These are phyloP conservation scores for Ceyx cyanopectus DNA, from an alignment of 2,113 vertebrate species.

Conservation along the genomic window DNA sequence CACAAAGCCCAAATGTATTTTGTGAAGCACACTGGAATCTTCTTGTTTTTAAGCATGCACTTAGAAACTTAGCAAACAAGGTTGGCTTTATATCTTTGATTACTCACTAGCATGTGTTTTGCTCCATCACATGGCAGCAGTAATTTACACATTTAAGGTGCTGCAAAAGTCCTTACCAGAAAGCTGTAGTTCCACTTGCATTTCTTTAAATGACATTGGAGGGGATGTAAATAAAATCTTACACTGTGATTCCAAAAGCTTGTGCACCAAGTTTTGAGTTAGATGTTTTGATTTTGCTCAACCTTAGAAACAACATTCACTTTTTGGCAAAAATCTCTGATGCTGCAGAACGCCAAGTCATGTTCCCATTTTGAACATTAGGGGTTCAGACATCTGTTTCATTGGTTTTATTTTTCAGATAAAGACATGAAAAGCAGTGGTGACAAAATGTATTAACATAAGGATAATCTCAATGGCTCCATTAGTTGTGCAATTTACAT, in stretches of 20 bases:
- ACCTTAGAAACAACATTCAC: neutral
- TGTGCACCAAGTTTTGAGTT: neutral
- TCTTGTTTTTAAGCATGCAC: accelerated
- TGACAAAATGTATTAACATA: neutral
- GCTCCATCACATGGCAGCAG: neutral
- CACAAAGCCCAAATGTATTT: neutral
- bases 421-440: neutral
- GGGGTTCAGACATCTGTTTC: neutral
- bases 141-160: neutral
- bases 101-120: neutral
- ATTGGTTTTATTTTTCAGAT: neutral
- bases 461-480: neutral
- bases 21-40: neutral
- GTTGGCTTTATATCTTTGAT: neutral
- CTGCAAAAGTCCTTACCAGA: neutral
- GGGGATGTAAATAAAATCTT: neutral
- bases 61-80: neutral
- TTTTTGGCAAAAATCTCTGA: neutral
- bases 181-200: neutral
- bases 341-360: neutral
- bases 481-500: neutral
- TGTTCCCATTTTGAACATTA: neutral
- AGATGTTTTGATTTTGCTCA: neutral
- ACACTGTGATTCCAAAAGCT: neutral
- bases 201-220: neutral